Base-by-base conservation (phyloP, 2,797 vertebrate genomes). In the Propithecus perrieri region DNA sequence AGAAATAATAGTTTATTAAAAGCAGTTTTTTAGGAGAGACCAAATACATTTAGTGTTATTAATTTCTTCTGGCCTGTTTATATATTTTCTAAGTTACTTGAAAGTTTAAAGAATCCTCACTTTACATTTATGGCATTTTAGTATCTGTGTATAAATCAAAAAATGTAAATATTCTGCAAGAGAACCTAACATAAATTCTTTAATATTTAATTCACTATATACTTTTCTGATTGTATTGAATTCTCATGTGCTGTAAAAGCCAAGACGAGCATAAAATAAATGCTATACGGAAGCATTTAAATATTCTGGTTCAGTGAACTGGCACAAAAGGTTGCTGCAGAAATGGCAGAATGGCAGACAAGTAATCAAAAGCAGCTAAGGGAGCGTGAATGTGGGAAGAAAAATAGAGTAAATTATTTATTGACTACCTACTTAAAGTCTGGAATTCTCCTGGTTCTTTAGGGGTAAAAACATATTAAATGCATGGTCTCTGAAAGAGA, bases 331-430 rank as follows among this genome's bases (percentile, higher is more conserved):
- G 92, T 91, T 94, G 67, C 8, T 69, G n/a, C 53, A 89, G 80
- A 95, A 97, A 94, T 33, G 91, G 30, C 28, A 92, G 57, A 97
- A 94, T 33, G 89, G 30, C 28, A 92, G 57, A 55, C 57, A 89
- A 94, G 79, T 81, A 80, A 92, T 90, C 41, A 59, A 92, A 96
- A 91, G 22, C 50, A 85, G 43, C 53, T 48, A 89, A 81, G 24
- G 48, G 53, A 93, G 61, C 48, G 5, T 90, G 67, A 57, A 85
- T 71, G 53, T 48, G 65, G 89, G 35, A 93, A 92, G 89, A 80
- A 90, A 97, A 96, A 89, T 50, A 80, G 30, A 95, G 94, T 94
- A 41, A 89, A 96, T 98, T 94, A 96, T 97, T 95, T 97, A 97
- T 83, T 95, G 76, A 94, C 89, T 92, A 76, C 24, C 9, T 78